These are phyloP conservation scores for Battus philenor DNA, from an alignment of 1,140 invertebrate genomes.

Conservation along the genomic window DNA sequence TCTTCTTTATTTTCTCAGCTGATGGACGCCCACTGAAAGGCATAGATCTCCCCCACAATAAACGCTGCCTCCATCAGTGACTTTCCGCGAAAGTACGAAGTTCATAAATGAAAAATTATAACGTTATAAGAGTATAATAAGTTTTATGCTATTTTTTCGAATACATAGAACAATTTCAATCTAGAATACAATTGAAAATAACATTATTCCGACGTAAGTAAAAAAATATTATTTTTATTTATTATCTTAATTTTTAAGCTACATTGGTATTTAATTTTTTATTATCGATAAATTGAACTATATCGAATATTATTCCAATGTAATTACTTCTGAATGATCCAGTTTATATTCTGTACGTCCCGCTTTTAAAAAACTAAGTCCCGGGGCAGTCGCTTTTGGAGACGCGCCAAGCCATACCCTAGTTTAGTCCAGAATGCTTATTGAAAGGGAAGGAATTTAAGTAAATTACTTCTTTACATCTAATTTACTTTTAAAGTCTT, in stretches of 20 bases:
- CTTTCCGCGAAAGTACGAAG: too few relatives aligned
- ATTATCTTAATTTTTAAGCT: background rate
- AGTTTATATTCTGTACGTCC: constrained; percentile 9
- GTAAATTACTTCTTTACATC: too few relatives aligned
- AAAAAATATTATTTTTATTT: background rate
- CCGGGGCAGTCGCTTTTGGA: constrained; percentile 12
- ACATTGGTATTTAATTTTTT: background rate
- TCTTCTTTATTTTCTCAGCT: too few relatives aligned
- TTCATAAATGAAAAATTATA: too few relatives aligned
- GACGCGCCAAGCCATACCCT: constrained; percentile 10
- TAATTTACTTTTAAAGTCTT: too few relatives aligned
- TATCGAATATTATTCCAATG: constrained; percentile 3
- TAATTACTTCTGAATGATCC: constrained; percentile 9
- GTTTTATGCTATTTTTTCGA: too few relatives aligned
- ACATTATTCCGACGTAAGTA: background rate
- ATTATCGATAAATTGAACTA: background rate
- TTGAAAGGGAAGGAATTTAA: constrained; percentile 14
- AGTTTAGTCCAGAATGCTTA: constrained; percentile 2
- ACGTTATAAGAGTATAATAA: too few relatives aligned
- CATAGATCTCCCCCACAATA: too few relatives aligned
- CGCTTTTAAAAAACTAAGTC: constrained; percentile 15
- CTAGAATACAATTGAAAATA: too few relatives aligned
- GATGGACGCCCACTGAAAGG: too few relatives aligned
- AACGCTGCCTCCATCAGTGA: too few relatives aligned
- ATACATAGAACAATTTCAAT: too few relatives aligned